Percentiles rank a stretch among this genome's conserved stretches.
These are phyloP conservation scores for Dipodomys ordii DNA, from an alignment of 2,113 vertebrate species.

Conservation along the genomic window DNA sequence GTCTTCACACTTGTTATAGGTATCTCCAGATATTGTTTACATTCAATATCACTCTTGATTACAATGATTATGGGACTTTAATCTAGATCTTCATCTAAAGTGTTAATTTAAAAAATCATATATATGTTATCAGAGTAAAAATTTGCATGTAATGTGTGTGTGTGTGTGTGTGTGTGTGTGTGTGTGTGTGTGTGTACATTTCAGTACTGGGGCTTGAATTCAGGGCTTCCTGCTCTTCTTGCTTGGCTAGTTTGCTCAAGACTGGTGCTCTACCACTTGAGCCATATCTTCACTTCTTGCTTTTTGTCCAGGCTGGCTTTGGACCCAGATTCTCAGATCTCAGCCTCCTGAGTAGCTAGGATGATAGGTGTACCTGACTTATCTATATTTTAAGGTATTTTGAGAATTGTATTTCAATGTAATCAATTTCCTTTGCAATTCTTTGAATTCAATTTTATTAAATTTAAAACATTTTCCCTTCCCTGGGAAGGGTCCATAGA, in stretches of 20 bases:
- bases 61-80: background rate
- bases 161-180: too few relatives aligned
- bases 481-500: background rate
- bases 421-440: background rate
- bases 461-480: background rate
- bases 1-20: background rate
- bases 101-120: background rate
- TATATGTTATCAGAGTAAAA: background rate
- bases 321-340: too few relatives aligned
- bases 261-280: too few relatives aligned
- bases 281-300: too few relatives aligned
- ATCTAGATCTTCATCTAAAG: background rate
- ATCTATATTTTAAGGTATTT: background rate
- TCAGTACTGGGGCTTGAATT: too few relatives aligned
- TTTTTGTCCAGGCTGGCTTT: too few relatives aligned
- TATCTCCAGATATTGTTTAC: background rate
- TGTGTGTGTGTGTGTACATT: too few relatives aligned
- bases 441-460: background rate
- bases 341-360: too few relatives aligned
- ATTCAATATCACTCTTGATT: background rate
- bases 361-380: too few relatives aligned
- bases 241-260: too few relatives aligned
- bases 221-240: too few relatives aligned
- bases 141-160: background rate
- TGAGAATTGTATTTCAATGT: conserved; percentile 20